Percentiles rank a stretch among this genome's conserved stretches.
Evolutionary conservation across 2,113 vertebrate genomes (phyloP).

Genomic region (Myrmecophaga tridactyla): DNA sequence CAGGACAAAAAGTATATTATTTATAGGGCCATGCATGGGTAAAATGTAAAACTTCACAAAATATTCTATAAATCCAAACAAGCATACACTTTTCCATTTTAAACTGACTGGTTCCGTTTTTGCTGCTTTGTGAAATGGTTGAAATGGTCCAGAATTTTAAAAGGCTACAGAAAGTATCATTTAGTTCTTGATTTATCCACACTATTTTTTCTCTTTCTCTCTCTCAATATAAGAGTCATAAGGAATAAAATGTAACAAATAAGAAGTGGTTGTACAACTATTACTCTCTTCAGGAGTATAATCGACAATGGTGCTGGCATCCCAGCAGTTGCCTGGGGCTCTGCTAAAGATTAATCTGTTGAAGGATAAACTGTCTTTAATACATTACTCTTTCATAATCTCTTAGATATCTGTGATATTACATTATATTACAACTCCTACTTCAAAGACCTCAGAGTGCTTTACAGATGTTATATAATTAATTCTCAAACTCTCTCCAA

Average conservation of each 20-base stretch:
- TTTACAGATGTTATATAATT: constrained; percentile 48
- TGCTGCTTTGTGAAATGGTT: not conserved
- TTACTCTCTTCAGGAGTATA: constrained; percentile 45
- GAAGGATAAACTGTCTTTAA: constrained; percentile 57
- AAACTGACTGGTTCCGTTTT: not conserved
- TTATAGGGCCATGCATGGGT: not conserved
- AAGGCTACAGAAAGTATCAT: not conserved
- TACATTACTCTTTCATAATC: constrained; percentile 48
- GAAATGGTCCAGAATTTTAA: not conserved
- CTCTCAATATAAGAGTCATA: not conserved
- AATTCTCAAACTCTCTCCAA: constrained; percentile 44
- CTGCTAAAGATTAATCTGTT: constrained; percentile 58
- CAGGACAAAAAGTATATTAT: not conserved
- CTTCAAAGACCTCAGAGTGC: constrained; percentile 48
- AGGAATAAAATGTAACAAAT: constrained; percentile 39
- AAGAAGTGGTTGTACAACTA: not conserved
- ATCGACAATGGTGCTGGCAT: not conserved
- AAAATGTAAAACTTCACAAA: not conserved
- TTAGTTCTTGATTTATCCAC: constrained; percentile 20
- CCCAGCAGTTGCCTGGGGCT: constrained; percentile 33
- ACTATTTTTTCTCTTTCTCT: not conserved
- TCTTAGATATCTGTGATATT: constrained; percentile 62
- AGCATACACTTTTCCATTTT: not conserved
- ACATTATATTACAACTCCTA: constrained; percentile 56
- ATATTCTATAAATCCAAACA: not conserved